These are phyloP conservation scores for Todus mexicanus DNA, from an alignment of 2,797 vertebrate species.

Conservation along the genomic window DNA sequence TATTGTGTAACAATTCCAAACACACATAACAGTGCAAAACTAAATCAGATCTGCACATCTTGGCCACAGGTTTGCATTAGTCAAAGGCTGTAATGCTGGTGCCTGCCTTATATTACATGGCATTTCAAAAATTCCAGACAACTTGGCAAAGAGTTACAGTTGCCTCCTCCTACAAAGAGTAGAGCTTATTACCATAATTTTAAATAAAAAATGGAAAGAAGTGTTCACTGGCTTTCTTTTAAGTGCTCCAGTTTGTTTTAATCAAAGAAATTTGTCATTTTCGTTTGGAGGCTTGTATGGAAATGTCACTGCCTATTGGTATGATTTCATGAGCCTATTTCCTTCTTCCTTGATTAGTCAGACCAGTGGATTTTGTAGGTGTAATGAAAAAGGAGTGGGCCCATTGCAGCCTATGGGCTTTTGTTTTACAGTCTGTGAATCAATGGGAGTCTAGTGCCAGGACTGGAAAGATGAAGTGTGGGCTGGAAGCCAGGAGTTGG, in stretches of 20 bases:
- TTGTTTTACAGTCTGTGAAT: background rate
- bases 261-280: background rate
- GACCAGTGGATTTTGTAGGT: background rate
- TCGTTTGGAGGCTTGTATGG: background rate
- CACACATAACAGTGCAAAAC: background rate
- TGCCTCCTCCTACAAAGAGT: background rate
- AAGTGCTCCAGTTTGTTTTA: background rate
- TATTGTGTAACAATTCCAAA: background rate
- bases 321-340: background rate
- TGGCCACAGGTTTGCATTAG: background rate
- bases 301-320: background rate
- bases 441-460: background rate
- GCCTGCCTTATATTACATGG: background rate
- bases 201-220: background rate
- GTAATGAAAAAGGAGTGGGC: background rate
- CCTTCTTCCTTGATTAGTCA: background rate
- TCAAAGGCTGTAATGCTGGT: background rate
- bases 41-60: background rate
- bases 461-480: background rate
- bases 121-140: background rate
- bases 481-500: background rate
- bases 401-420: accelerated
- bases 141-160: background rate
- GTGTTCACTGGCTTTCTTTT: background rate
- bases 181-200: background rate